These are phyloP conservation scores for Chloromyia formosa DNA, from an alignment of 2,888 invertebrate species.

Conservation along the genomic window DNA sequence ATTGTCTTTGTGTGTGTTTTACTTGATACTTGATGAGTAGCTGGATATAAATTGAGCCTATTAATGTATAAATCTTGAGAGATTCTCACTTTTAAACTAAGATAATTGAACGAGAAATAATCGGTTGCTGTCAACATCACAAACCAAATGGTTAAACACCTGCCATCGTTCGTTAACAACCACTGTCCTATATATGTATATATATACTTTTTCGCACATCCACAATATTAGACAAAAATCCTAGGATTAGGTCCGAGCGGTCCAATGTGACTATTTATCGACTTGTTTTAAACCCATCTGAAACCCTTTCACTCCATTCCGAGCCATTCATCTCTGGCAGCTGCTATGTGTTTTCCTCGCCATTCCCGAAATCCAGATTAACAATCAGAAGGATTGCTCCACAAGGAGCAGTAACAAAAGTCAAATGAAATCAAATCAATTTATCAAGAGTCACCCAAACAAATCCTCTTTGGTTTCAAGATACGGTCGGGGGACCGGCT, in stretches of 20 bases:
- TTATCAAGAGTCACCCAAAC: conserved; percentile 42
- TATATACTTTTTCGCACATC: background rate
- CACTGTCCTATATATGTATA: no score
- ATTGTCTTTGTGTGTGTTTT: no score
- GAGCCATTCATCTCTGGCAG: conserved; percentile 13
- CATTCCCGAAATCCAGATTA: conserved; percentile 28
- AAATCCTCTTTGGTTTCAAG: conserved; percentile 29
- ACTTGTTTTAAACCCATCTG: background rate
- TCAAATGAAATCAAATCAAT: conserved; percentile 43
- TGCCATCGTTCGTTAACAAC: no score
- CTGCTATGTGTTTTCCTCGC: background rate
- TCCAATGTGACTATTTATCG: conserved; percentile 19
- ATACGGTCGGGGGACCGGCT: background rate
- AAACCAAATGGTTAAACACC: no score
- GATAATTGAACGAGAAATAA: no score
- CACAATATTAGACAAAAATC: background rate
- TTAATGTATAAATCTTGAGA: no score
- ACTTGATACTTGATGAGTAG: no score
- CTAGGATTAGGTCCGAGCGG: background rate
- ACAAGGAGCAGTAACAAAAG: conserved; percentile 31
- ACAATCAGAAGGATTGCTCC: background rate
- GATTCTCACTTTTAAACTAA: no score
- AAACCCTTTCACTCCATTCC: conserved; percentile 11
- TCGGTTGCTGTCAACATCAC: no score
- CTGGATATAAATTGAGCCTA: no score